Percentiles rank a stretch among this genome's conserved stretches.
phyloP scores from a whole-genome alignment of 2,113 vertebrate genomes.

The Grallaria varia region DNA sequence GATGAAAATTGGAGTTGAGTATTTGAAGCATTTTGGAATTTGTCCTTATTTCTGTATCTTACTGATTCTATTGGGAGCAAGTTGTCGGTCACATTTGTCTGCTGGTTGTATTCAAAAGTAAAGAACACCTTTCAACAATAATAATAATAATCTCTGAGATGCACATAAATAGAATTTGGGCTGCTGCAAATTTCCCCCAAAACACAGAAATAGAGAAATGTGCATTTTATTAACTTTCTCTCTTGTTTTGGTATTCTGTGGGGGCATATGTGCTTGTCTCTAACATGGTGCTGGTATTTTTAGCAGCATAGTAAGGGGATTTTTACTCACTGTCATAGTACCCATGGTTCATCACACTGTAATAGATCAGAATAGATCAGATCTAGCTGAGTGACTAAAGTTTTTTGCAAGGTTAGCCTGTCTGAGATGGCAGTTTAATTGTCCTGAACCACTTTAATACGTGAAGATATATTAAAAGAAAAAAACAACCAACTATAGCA shows the following conservation, averaged over 20 bases:
- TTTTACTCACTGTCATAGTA: conserved; percentile 31
- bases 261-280: conserved; percentile 6
- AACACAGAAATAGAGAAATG: background rate
- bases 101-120: background rate
- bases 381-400: conserved; percentile 29
- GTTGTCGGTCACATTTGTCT: background rate
- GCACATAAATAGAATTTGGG: background rate
- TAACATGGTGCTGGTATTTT: conserved; percentile 55
- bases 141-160: background rate
- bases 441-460: conserved; percentile 22
- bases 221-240: background rate
- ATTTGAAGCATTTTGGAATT: background rate
- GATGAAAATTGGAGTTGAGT: background rate
- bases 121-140: background rate
- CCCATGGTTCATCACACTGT: conserved; percentile 41
- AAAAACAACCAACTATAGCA: background rate
- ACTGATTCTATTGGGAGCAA: background rate
- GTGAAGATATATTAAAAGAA: background rate
- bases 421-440: conserved; percentile 53
- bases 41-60: background rate
- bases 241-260: background rate
- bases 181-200: background rate
- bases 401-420: conserved; percentile 40
- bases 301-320: conserved; percentile 17
- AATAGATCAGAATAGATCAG: conserved; percentile 8